A percentile compares a stretch with the other conserved stretches of the same genome.
phyloP scores from a whole-genome alignment of 1,140 invertebrate genomes.

The Gonatopus flavifemur region DNA sequence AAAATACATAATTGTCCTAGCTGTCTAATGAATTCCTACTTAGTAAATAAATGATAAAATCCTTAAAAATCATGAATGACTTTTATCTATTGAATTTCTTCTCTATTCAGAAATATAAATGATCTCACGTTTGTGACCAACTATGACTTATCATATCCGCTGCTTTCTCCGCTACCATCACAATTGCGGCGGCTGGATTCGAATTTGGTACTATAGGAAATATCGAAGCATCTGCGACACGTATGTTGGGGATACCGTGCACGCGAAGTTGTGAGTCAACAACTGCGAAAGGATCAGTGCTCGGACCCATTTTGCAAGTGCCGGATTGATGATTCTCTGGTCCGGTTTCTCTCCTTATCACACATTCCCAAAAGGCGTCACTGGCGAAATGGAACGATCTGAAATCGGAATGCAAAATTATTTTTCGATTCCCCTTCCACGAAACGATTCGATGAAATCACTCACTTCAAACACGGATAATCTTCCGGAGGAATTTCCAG shows the following conservation, averaged over 20 bases:
- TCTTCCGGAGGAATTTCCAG: constrained; percentile 52
- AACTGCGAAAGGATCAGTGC: constrained; percentile 51
- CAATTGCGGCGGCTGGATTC: constrained; percentile 56
- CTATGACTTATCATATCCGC: constrained; percentile 56
- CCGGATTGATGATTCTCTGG: constrained; percentile 59
- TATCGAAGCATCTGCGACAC: constrained; percentile 63
- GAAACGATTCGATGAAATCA: background rate
- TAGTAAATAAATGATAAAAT: too few relatives aligned
- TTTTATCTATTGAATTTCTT: too few relatives aligned
- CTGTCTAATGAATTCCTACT: too few relatives aligned
- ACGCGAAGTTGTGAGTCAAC: constrained; percentile 58
- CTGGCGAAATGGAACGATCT: constrained; percentile 40
- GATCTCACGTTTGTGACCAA: too few relatives aligned
- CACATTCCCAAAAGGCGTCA: constrained; percentile 61
- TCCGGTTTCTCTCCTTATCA: constrained; percentile 47
- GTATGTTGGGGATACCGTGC: constrained; percentile 51
- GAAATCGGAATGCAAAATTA: background rate
- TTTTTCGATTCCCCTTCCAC: background rate
- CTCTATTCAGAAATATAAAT: too few relatives aligned
- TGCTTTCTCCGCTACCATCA: constrained; percentile 63
- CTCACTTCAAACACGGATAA: constrained; percentile 42
- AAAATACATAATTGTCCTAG: too few relatives aligned
- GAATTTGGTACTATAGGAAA: constrained; percentile 61
- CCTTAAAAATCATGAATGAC: too few relatives aligned
- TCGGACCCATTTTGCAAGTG: constrained; percentile 60